phyloP scores from a whole-genome alignment of 2,888 invertebrate species.

The Plemyria rubiginata region DNA sequence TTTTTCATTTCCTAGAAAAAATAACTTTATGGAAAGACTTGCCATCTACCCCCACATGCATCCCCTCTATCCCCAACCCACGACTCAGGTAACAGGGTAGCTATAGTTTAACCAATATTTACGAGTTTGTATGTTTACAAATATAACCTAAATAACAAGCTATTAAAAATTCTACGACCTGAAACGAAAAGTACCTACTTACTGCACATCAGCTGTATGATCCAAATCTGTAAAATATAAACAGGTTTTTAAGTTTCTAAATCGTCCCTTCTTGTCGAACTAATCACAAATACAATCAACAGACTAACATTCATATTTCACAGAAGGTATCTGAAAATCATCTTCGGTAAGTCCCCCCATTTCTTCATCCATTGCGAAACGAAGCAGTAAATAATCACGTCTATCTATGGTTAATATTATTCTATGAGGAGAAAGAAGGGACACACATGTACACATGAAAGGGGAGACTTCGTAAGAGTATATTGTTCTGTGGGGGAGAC shows the following conservation, averaged over 20 bases:
- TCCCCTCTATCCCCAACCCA: too few relatives aligned
- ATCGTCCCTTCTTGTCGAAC: neutral
- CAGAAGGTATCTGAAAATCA: constrained; percentile 86
- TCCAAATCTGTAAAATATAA: constrained; percentile 90
- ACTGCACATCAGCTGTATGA: constrained; percentile 99
- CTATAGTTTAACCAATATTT: too few relatives aligned
- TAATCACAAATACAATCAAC: neutral
- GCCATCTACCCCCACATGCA: too few relatives aligned
- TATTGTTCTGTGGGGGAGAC: too few relatives aligned
- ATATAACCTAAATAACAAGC: neutral
- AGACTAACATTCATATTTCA: constrained; percentile 91
- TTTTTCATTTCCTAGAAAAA: too few relatives aligned
- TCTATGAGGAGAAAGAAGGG: neutral
- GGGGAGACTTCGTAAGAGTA: too few relatives aligned
- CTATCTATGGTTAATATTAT: too few relatives aligned
- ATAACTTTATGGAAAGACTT: too few relatives aligned
- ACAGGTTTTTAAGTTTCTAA: neutral
- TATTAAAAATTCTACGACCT: neutral
- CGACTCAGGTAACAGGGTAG: too few relatives aligned
- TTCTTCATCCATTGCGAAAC: constrained; percentile 69
- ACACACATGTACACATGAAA: too few relatives aligned
- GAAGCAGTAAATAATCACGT: neutral
- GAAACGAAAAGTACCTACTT: constrained; percentile 87
- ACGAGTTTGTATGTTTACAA: neutral
- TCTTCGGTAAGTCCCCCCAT: constrained; percentile 83